A percentile compares a stretch with the other conserved stretches of the same genome.
These are phyloP conservation scores for Chelon labrosus DNA, from an alignment of 2,797 vertebrate genomes.

Conservation along the genomic window DNA sequence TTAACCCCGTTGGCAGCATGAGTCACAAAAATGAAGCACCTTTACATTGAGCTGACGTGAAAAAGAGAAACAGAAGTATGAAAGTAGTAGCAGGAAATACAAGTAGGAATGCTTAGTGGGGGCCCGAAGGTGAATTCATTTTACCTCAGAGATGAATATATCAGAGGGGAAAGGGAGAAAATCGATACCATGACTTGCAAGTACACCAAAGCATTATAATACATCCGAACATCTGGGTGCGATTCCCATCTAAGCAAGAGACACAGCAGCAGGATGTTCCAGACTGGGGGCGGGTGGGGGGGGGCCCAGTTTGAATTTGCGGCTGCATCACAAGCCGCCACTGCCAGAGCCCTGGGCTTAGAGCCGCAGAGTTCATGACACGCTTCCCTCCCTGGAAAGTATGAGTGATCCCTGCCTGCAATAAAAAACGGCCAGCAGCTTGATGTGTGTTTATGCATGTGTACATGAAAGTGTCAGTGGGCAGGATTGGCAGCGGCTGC, in stretches of 20 bases:
- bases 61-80: conserved; percentile 25
- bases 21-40: conserved; percentile 18
- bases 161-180: conserved; percentile 48
- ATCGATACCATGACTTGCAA: conserved; percentile 56
- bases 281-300: conserved; percentile 36
- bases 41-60: conserved; percentile 14
- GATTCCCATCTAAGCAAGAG: conserved; percentile 66
- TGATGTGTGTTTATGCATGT: conserved; percentile 63
- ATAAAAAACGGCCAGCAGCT: conserved; percentile 69
- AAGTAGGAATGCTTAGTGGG: conserved; percentile 36
- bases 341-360: conserved; percentile 66
- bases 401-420: conserved; percentile 74
- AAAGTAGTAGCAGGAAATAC: conserved; percentile 33
- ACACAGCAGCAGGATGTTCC: conserved; percentile 71
- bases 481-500: conserved; percentile 56
- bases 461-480: conserved; percentile 66
- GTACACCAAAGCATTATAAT: conserved; percentile 60
- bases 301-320: conserved; percentile 66
- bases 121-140: conserved; percentile 29
- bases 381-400: conserved; percentile 81
- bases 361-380: conserved; percentile 72
- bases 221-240: conserved; percentile 75
- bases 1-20: conserved; percentile 5
- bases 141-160: conserved; percentile 51
- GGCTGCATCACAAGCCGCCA: conserved; percentile 61